phyloP scores from a whole-genome alignment of 2,113 vertebrate genomes.

The Silurus asotus region DNA sequence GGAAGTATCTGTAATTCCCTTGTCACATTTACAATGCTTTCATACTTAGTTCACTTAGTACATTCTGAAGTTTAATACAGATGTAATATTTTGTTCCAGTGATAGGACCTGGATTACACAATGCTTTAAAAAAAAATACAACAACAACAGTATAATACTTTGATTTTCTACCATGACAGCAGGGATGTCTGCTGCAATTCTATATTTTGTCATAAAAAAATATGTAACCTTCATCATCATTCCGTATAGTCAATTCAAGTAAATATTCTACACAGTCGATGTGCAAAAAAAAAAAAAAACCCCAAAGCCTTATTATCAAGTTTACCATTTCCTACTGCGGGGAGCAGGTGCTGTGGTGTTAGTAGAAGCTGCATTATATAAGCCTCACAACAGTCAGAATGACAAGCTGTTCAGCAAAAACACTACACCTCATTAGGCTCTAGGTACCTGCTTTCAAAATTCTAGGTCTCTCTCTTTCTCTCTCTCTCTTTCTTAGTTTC shows the following conservation, averaged over 20 bases:
- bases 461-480: not conserved
- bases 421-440: conserved; percentile 29
- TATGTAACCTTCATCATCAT: not conserved
- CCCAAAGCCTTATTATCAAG: conserved; percentile 5
- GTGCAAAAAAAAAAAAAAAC: not conserved
- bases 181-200: not conserved
- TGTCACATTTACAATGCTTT: not conserved
- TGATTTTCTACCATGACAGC: not conserved
- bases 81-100: not conserved
- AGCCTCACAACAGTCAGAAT: conserved; percentile 13
- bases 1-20: not conserved
- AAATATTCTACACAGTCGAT: conserved; percentile 11
- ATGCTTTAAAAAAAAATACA: not conserved
- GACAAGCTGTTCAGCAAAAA: conserved; percentile 33
- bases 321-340: not conserved
- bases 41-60: not conserved
- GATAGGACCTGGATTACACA: not conserved
- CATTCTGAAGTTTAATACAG: not conserved
- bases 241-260: conserved; percentile 3
- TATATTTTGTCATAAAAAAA: not conserved
- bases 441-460: conserved; percentile 4
- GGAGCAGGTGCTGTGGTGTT: conserved; percentile 16
- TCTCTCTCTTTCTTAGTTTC: not conserved
- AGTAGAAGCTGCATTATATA: conserved; percentile 9
- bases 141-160: not conserved